Evolutionary conservation across 2,113 vertebrate genomes (phyloP).

Genomic region (Cyanoderma ruficeps): DNA sequence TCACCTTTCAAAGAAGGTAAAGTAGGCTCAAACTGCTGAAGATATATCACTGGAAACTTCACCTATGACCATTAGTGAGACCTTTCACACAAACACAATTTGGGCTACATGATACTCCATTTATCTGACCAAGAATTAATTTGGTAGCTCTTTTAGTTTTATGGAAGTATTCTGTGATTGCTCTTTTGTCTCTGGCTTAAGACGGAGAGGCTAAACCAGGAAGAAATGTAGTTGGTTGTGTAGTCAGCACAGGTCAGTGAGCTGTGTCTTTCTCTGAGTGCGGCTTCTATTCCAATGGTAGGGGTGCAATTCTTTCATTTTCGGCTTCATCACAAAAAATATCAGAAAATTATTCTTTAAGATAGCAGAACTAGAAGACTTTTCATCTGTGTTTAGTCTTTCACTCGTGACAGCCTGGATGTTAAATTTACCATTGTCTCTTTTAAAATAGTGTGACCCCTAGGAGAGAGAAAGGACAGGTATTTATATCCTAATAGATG

Average conservation of each 20-base stretch:
- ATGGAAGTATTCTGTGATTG: slow-evolving; percentile 13
- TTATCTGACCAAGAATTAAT: neutral
- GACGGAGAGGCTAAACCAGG: slow-evolving; percentile 50
- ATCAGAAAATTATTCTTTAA: slow-evolving; percentile 64
- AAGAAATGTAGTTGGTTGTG: slow-evolving; percentile 36
- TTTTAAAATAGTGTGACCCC: slow-evolving; percentile 10
- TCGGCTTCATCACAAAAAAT: slow-evolving; percentile 63
- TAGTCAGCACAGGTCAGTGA: slow-evolving; percentile 50
- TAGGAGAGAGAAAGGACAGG: neutral
- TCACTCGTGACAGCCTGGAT: slow-evolving; percentile 3
- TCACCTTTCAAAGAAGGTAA: neutral
- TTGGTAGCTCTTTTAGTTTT: slow-evolving; percentile 12
- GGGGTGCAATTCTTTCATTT: slow-evolving; percentile 49
- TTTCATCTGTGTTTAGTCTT: slow-evolving; percentile 8
- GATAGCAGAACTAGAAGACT: slow-evolving; percentile 38
- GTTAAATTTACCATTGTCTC: slow-evolving; percentile 45
- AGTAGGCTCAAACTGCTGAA: neutral
- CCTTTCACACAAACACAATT: neutral
- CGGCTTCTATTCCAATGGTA: neutral
- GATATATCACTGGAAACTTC: neutral
- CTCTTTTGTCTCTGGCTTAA: slow-evolving; percentile 2
- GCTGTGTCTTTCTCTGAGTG: slow-evolving; percentile 18
- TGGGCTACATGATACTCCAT: neutral
- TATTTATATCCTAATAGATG: slow-evolving; percentile 39
- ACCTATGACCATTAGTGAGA: neutral